Conservation (phyloP, 2,888 invertebrate genomes). For the Ichneumon xanthorius region DNA sequence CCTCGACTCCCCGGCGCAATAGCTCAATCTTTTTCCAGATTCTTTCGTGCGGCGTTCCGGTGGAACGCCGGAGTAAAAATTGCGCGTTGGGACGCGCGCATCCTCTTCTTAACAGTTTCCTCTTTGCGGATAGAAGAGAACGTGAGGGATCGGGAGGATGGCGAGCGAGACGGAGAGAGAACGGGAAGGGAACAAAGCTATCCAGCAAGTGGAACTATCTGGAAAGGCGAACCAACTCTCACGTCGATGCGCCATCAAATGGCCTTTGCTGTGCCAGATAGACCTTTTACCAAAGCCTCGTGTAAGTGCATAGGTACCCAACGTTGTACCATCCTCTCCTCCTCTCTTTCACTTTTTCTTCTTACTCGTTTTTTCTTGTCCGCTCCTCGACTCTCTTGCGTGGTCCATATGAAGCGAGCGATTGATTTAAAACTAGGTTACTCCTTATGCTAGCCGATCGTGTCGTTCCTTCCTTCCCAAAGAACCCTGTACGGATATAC, state of each 20-base stretch:
- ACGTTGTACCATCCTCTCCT: not conserved
- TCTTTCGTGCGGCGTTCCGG: conserved; percentile 30
- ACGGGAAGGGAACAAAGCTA: conserved; percentile 1
- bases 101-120: conserved; percentile 36
- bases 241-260: conserved; percentile 64
- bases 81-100: not conserved
- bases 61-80: not conserved
- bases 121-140: conserved; percentile 38
- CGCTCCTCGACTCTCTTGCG: conserved; percentile 22
- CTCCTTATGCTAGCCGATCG: conserved; percentile 64
- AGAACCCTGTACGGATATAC: not conserved
- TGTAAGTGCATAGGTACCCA: conserved; percentile 3
- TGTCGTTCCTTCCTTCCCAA: conserved; percentile 22
- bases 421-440: conserved; percentile 77
- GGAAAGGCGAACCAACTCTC: conserved; percentile 31
- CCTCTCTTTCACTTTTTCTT: conserved; percentile 6
- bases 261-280: conserved; percentile 64
- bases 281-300: conserved; percentile 28
- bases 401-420: conserved; percentile 70
- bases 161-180: not conserved
- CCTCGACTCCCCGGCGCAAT: conserved; percentile 56
- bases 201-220: conserved; percentile 12
- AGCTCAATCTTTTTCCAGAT: conserved; percentile 70
- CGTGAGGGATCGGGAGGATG: not conserved
- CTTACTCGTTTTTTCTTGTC: conserved; percentile 4